phyloP scores from a whole-genome alignment of 1,140 invertebrate genomes.

The Apocrypta bakeri region DNA sequence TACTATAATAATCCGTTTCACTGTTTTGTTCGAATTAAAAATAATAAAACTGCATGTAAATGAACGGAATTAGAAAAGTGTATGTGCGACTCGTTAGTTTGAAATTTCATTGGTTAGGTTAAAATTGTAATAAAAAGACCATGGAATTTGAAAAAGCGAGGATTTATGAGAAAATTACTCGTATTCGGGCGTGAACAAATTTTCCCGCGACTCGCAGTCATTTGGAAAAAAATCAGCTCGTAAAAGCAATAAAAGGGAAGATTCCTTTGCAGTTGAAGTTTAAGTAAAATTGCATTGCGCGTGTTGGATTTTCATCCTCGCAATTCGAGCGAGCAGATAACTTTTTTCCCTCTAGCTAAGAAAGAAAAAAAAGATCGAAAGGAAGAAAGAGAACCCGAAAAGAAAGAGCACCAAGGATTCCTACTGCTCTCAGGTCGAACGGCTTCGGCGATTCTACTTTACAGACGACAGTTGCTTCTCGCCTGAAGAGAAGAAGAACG shows the following conservation, averaged over 20 bases:
- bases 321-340: slow-evolving; percentile 28
- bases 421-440: slow-evolving; percentile 33
- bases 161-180: neutral
- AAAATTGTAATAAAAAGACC: neutral
- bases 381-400: neutral
- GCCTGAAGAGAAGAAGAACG: slow-evolving; percentile 34
- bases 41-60: no score
- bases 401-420: slow-evolving; percentile 6
- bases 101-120: neutral
- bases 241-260: slow-evolving; percentile 24
- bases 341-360: slow-evolving; percentile 14
- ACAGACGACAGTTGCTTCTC: slow-evolving; percentile 44
- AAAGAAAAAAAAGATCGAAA: slow-evolving; percentile 11
- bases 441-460: slow-evolving; percentile 43
- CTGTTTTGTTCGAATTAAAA: no score
- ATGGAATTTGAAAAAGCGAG: neutral
- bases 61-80: no score
- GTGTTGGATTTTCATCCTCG: slow-evolving; percentile 41
- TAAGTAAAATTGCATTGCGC: slow-evolving; percentile 42
- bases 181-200: neutral
- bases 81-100: no score
- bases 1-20: no score
- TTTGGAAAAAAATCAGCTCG: slow-evolving; percentile 31
- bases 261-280: slow-evolving; percentile 30
- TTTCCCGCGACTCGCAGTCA: neutral